phyloP scores from a whole-genome alignment of 2,797 vertebrate genomes.

The Cynodonichthys magdalenae region DNA sequence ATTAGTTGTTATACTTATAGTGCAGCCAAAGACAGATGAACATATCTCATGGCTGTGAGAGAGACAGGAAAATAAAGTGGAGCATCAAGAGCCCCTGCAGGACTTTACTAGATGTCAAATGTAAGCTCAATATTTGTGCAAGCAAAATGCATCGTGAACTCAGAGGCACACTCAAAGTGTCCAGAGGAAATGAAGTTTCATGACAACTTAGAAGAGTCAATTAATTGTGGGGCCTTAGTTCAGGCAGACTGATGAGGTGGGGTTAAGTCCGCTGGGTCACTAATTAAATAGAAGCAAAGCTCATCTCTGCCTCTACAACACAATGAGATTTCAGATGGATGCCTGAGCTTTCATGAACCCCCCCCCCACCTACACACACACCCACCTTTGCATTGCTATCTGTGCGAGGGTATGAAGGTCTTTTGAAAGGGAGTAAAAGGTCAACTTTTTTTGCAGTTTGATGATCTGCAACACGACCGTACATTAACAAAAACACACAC shows the following conservation, averaged over 20 bases:
- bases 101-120: constrained; percentile 55
- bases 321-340: constrained; percentile 52
- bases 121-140: constrained; percentile 71
- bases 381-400: not conserved
- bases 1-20: constrained; percentile 55
- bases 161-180: constrained; percentile 46
- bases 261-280: constrained; percentile 75
- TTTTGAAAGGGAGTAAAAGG: not conserved
- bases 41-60: constrained; percentile 31
- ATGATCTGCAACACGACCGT: too few species aligned
- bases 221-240: constrained; percentile 72
- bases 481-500: too few species aligned
- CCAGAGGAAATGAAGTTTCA: constrained; percentile 73
- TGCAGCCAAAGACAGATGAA: constrained; percentile 47
- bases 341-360: constrained; percentile 24
- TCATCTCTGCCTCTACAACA: constrained; percentile 54
- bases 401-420: not conserved
- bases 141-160: constrained; percentile 64
- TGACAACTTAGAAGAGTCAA: constrained; percentile 76
- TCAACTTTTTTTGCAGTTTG: too few species aligned
- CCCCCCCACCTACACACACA: not conserved
- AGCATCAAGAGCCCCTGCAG: constrained; percentile 53
- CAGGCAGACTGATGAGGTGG: constrained; percentile 74
- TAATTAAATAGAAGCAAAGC: constrained; percentile 81
- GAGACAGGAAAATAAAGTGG: constrained; percentile 44